These are phyloP conservation scores for Microtus ochrogaster DNA, from an alignment of 2,113 vertebrate genomes.

Conservation along the genomic window DNA sequence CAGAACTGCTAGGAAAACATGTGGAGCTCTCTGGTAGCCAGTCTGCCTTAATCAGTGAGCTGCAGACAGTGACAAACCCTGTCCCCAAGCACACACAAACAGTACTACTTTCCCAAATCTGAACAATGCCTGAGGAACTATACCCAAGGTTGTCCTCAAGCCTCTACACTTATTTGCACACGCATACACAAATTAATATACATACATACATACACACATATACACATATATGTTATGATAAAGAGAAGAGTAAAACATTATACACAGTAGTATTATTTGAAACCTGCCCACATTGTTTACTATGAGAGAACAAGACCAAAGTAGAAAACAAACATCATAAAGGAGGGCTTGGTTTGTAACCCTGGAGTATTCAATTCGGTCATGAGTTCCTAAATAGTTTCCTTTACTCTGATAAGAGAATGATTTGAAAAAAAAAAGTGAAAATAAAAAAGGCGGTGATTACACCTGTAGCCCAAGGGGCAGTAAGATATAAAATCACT, in stretches of 20 bases:
- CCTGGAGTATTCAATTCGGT: background rate
- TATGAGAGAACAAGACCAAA: constrained; percentile 55
- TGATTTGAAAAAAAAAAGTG: background rate
- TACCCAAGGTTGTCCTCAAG: background rate
- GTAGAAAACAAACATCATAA: background rate
- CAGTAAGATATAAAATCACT: background rate
- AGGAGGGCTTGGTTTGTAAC: background rate
- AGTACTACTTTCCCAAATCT: background rate
- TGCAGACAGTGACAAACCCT: background rate
- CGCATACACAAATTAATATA: background rate
- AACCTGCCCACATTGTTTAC: constrained; percentile 50
- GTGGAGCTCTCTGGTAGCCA: background rate
- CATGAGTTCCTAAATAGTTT: constrained; percentile 43
- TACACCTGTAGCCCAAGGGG: background rate
- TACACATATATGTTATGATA: background rate
- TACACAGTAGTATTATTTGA: background rate
- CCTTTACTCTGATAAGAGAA: constrained; percentile 42
- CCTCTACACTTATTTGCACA: background rate
- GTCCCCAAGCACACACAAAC: background rate
- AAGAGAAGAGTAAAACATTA: background rate
- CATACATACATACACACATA: no score
- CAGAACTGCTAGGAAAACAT: background rate
- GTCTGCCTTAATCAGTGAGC: background rate
- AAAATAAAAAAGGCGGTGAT: constrained; percentile 12
- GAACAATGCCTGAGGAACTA: background rate